Evolutionary conservation across 1,140 invertebrate species (phyloP), one percentile per base, ranked within the genome.

Genomic region (Aradophagus sp.): DNA sequence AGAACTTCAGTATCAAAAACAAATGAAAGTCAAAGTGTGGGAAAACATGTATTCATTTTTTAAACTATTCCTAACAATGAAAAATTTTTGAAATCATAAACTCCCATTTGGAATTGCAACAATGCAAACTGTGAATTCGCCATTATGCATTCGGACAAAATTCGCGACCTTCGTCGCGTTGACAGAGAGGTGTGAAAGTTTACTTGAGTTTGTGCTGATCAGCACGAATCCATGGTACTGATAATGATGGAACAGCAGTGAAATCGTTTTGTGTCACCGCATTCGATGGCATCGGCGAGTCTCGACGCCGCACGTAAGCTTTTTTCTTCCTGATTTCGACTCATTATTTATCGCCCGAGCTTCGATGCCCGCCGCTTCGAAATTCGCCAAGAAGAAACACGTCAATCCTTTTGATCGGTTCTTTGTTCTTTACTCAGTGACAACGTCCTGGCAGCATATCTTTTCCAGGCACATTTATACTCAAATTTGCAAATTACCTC

Each of bases 111-210:
- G 8, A 23, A 23, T 11, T 31, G 5, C 6, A 6, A 10, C 6
- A 12, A 35, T 31, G 47, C 11, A 14, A 48, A 38, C 16, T 73
- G 34, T 73, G 69, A 58, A 73, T 50, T 19, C 50, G 45, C 36
- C 62, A 73, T 73, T 67, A 73, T 59, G 36, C 45, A 63, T 61
- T 58, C 34, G 41, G 63, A 67, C 45, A 63, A 73, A 66, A 23
- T 73, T 73, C 32, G 58, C 70, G 70, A 73, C 70, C 70, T 73
- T 73, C 69, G 52, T 63, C 45, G 58, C 62, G 52, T 67, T 73
- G 63, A 67, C 63, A 67, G 69, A 67, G 69, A 67, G 61, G 70
- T 67, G 70, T 73, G 58, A 67, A 73, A 73, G 70, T 73, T 66
- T 62, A 55, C 45, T 56, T 36, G 67, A 67, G 70, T 73, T 61